Evolutionary conservation across 1,140 invertebrate species (phyloP).

Genomic region (Bacillus rossius): DNA sequence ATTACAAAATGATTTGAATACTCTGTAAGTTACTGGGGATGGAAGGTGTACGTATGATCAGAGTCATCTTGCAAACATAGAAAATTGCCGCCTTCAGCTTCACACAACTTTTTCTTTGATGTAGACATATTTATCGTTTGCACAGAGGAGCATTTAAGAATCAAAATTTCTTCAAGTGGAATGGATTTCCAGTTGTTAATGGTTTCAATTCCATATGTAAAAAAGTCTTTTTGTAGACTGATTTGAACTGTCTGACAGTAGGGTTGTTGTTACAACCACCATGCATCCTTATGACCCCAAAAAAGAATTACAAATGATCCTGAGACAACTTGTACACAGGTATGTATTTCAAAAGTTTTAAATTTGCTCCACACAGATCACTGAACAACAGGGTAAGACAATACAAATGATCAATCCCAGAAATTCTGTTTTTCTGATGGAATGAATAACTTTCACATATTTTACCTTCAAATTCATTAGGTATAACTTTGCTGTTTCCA

Average conservation of each 20-base stretch:
- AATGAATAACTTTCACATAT: neutral
- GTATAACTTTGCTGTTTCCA: neutral
- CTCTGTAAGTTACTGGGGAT: neutral
- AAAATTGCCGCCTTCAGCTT: neutral
- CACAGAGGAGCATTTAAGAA: neutral
- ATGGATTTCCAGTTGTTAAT: neutral
- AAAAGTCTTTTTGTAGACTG: slow-evolving; percentile 30
- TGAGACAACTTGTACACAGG: slow-evolving; percentile 33
- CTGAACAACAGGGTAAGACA: neutral
- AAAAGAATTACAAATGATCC: slow-evolving; percentile 41
- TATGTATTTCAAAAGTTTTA: slow-evolving; percentile 10
- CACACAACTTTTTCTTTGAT: neutral
- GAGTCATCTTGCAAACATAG: neutral
- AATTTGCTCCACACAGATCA: neutral
- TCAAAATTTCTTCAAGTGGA: neutral
- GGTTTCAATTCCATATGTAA: slow-evolving; percentile 3
- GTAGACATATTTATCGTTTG: neutral
- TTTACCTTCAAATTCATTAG: neutral
- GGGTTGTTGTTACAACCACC: slow-evolving; percentile 40
- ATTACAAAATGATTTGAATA: neutral
- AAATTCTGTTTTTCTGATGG: neutral
- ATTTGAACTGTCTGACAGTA: slow-evolving; percentile 29
- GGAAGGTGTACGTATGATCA: neutral
- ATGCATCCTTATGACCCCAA: slow-evolving; percentile 30
- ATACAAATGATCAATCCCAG: neutral